Percentiles rank a stretch among this genome's conserved stretches.
These are phyloP conservation scores for Megastigmus dorsalis DNA, from an alignment of 2,888 invertebrate genomes.

Conservation along the genomic window DNA sequence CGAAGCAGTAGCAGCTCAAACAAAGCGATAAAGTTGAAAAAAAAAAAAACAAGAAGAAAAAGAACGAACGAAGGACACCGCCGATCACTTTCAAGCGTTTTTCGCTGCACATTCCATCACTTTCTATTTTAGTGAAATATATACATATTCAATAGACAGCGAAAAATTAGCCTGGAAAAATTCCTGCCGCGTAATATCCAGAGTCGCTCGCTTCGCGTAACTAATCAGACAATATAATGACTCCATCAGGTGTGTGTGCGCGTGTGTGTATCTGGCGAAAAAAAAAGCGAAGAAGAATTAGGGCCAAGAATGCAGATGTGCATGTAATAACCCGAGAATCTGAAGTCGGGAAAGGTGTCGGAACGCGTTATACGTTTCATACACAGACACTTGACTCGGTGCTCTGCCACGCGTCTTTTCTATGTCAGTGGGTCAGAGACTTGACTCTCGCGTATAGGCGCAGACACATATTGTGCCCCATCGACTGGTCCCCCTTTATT, in stretches of 20 bases:
- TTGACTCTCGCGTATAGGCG: background rate
- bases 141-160: no score
- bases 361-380: no score
- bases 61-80: no score
- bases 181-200: background rate
- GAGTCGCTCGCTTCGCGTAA: background rate
- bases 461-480: background rate
- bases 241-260: no score
- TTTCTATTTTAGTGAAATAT: no score
- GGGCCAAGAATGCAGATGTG: no score
- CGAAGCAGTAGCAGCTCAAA: no score
- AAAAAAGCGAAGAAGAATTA: no score
- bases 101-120: background rate
- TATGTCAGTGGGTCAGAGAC: conserved; percentile 45
- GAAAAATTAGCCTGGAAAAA: background rate
- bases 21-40: no score
- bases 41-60: no score
- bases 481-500: background rate
- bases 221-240: background rate
- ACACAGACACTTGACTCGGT: no score
- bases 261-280: no score
- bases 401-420: conserved; percentile 24
- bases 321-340: background rate
- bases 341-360: background rate
- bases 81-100: background rate